These are phyloP conservation scores for Cynoglossus semilaevis DNA, from an alignment of 2,113 vertebrate genomes.

Conservation along the genomic window DNA sequence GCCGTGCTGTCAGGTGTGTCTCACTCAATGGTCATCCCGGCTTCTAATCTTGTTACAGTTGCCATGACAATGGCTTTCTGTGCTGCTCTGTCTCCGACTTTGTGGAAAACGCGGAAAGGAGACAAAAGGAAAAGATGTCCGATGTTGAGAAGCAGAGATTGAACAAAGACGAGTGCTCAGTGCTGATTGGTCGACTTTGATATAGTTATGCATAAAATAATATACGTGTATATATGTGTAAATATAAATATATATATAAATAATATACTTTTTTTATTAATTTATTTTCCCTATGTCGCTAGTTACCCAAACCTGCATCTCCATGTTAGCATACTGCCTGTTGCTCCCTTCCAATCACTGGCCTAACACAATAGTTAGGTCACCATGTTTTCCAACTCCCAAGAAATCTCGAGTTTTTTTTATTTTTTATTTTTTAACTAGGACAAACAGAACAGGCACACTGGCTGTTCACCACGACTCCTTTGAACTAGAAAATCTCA, in stretches of 20 bases:
- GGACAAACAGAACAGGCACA: constrained; percentile 19
- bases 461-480: constrained; percentile 7
- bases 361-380: constrained; percentile 11
- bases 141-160: constrained; percentile 31
- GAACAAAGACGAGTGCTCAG: constrained; percentile 30
- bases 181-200: constrained; percentile 34
- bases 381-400: neutral
- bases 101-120: constrained; percentile 47
- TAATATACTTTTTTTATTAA: too few relatives aligned
- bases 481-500: too few relatives aligned
- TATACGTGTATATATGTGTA: too few relatives aligned
- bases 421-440: constrained; percentile 7
- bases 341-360: constrained; percentile 14
- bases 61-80: constrained; percentile 59
- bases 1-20: constrained; percentile 39
- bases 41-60: constrained; percentile 51
- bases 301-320: too few relatives aligned
- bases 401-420: neutral
- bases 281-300: too few relatives aligned
- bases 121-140: constrained; percentile 63
- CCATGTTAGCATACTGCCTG: neutral
- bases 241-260: too few relatives aligned
- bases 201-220: too few relatives aligned
- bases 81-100: constrained; percentile 42
- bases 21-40: constrained; percentile 59